Evolutionary conservation across 2,797 vertebrate species (phyloP), one percentile per base, ranked within the genome.

Genomic region (Leptatherina wallacei): DNA sequence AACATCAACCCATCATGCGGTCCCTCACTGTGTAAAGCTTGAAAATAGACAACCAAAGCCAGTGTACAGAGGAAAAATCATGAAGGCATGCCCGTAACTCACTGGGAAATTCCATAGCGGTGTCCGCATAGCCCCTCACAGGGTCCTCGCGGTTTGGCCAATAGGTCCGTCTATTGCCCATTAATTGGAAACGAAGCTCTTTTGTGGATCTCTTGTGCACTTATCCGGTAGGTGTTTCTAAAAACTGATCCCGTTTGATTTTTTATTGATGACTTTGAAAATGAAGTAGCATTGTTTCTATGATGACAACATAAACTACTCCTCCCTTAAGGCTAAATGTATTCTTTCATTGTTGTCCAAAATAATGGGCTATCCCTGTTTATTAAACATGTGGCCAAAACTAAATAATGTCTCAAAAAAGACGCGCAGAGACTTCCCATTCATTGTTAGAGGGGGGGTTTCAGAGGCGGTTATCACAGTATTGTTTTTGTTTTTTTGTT

Each of bases 221-320:
- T 95, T 94, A 94, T 95, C 92, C 94, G 93, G 94, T 93, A 93
- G 92, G 92, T 94, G 91, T 92, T 93, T 91, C 93, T 94, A 78
- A 85, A 89, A 90, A 90, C 78, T 87, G 86, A 88, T 91, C 73
- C 89, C 70, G 88, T 93, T 92, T 90, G 80, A 84, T 88, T 86
- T 89, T 81, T 89, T 84, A 94, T 90, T 90, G 86, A 93, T 94
- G 91, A 91, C 92, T 92, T 87, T 90, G 88, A 88, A 92, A 93
- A 93, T 93, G 85, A 89, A 84, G 87, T 87, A 29, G 74, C 89
- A 94, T 92, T 94, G 93, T 94, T 91, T 84, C 71, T 72, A 40
- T 86, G 93, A 92, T 88, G 87, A 84, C 85, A 91, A 91, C 92
- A 90, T 76, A 76, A 81, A 80, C 79, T 78, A 79, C 90, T 90